Base-by-base conservation (phyloP, 2,888 invertebrate species). In the Epistrophe eligans region DNA sequence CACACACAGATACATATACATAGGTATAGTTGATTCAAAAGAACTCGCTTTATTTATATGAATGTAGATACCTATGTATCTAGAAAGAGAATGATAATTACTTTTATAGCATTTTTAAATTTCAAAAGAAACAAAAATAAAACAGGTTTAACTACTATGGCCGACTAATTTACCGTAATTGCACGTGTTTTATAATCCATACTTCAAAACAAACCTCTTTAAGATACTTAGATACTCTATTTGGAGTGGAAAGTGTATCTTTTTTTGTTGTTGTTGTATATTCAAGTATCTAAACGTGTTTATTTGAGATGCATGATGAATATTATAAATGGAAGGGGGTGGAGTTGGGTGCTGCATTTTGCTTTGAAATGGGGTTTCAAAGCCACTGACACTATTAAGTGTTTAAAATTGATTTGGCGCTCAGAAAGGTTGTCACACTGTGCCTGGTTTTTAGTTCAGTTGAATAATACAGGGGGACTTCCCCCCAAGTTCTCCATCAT, bases 171-270 rank as follows among this genome's bases (percentile, higher is more conserved):
- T 70, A 74, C 72, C 71, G 83, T 87, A 87, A 87, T 83, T 87
- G 87, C 87, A 87, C 83, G 87, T 87, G 87, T 79, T 83, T 52
- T 57, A 82, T 67, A 77, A 77, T 83, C 58, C 43, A 73, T 62
- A 64, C 66, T 67, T 80, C 66, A 67, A 38, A 67, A 58, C 50
- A 67, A 43, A 52, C 60, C 55, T 10, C 48, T 58, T 35, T 35
- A 52, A 52, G 19, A 55, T 66, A 66, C 43, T 45, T 48, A 28
- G 9, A 17, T 66, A 24, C 28, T 45, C 40, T 40, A 45, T 24
- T 48, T 50, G 17, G 40, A 52, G 74, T 64, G 55, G 55, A 52
- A 64, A 52, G 76, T 55, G 35, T 66, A 70, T 55, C 70, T 62
- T 66, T 66, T 52, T 76, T 35, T 35, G 7, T 4, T 32, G 7